Base-by-base conservation (phyloP, 2,797 vertebrate genomes). In the Bradypodion pumilum region DNA sequence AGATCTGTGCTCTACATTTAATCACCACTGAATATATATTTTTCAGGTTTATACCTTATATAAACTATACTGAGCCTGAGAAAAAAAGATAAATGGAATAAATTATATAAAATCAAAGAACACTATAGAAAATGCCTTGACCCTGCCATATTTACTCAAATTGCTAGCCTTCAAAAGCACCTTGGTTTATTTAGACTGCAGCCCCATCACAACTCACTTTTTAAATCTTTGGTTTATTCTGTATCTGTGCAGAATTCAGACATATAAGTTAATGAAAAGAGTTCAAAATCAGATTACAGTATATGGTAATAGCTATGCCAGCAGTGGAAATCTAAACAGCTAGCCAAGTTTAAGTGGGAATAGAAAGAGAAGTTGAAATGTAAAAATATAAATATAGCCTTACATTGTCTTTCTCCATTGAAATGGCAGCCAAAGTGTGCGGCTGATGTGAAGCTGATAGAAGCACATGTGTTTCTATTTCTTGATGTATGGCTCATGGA, bases 281-380 rank as follows among this genome's bases (percentile, higher is more conserved):
- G 1, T 29, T 19, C 19, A 80, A 78, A 21, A 1, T 88, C 81
- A 1, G 1, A 19, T 35, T 16, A n/a, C n/a, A n/a, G n/a, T n/a
- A 0, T 80, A 19, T 32, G 13, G 32, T 27, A 60, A 60, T 74
- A 16, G 49, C n/a, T 37, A 79, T 78, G 35, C 65, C 85, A 89
- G 90, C 84, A 80, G 44, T 3, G 74, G 65, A 81, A 74, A 66
- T 78, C 4, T 83, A 85, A 86, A 37, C 5, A 66, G 8, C 1
- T 15, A 49, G 37, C 1, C 23, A 75, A 49, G 69, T 10, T 10
- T 59, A 32, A 52, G 40, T 13, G 78, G 6, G 6, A 81, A 60
- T 15, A 60, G 44, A 29, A 84, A 72, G 74, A 56, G 10, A 86
- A 85, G 46, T 1, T 42, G 13, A 68, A 79, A 16, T 40, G 40